Base-by-base conservation (phyloP, 2,113 vertebrate species). In the Neogobius melanostomus region DNA sequence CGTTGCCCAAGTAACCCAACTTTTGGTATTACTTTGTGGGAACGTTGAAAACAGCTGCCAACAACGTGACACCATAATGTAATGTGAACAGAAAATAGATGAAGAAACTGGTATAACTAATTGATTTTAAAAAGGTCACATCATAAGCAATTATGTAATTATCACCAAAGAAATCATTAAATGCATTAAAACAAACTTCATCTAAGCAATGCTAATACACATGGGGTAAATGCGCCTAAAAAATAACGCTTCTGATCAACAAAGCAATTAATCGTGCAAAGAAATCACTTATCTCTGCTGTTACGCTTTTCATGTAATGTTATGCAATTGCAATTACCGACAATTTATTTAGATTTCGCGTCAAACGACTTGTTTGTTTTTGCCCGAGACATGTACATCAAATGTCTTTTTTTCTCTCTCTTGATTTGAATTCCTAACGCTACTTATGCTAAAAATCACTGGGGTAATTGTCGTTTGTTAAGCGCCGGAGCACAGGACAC, bases 391-490 rank as follows among this genome's bases (percentile, higher is more conserved):
- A 36, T 36, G 28, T 61, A 14, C 42, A 16, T 45, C 42, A 44
- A 61, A 61, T 43, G 56, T 43, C 28, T 42, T 14, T 11, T 47
- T 11, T 50, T 11, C 4, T 15, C 11, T 44, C 7, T 42, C 59
- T 44, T 44, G 14, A 61, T 61, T 61, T 61, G 43, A 61, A 61
- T 61, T 43, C 9, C 59, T 61, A n/a, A 43, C 44, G 59, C 59
- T 45, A 61, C 42, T 61, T 61, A 44, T 61, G 59, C 59, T 61
- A 61, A n/a, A n/a, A n/a, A 61, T 44, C 57, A 10, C 5, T 1
- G 12, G 59, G 59, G 12, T 61, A 61, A 61, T 61, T 61, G 59
- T 61, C 44, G 59, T 61, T 61, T 61, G 36, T 44, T 61, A 61
- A 61, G 42, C 14, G 42, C 15, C 8, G 59, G 59, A 44, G 8